These are phyloP conservation scores for Trachelus troglodyta DNA, from an alignment of 2,888 invertebrate species.

Conservation along the genomic window DNA sequence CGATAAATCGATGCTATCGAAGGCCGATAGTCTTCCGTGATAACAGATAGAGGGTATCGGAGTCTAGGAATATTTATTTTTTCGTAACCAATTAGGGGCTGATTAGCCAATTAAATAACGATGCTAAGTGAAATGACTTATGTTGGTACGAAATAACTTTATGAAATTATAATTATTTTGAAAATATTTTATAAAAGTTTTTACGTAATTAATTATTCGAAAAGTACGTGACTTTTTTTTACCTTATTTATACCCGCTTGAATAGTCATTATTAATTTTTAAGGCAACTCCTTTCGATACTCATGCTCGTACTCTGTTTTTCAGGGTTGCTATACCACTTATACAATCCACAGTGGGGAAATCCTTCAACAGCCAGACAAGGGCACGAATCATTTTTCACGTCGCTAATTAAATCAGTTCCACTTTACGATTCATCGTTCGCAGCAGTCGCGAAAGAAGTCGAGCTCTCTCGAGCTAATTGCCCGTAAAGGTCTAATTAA, in stretches of 20 bases:
- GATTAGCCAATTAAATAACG: background rate
- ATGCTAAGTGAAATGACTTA: background rate
- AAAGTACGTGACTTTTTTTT: no score
- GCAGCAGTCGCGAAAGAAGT: slow-evolving; percentile 23
- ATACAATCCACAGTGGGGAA: background rate
- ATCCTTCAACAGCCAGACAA: background rate
- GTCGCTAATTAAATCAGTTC: slow-evolving; percentile 21
- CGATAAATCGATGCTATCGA: background rate
- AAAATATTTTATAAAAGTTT: no score
- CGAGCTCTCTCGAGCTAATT: slow-evolving; percentile 18
- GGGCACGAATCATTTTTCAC: slow-evolving; percentile 5
- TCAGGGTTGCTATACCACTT: background rate
- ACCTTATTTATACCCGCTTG: no score
- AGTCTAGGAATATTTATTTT: no score
- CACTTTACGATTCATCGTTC: slow-evolving; percentile 20
- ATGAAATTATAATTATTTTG: no score
- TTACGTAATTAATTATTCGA: no score
- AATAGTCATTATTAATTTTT: no score
- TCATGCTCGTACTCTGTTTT: background rate
- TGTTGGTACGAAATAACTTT: no score
- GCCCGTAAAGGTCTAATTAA: slow-evolving; percentile 25
- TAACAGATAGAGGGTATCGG: background rate
- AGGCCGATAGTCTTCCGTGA: background rate
- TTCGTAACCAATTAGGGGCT: background rate
- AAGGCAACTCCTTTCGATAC: background rate